phyloP scores from a whole-genome alignment of 1,140 invertebrate genomes.

The Macrosteles quadrilineatus region DNA sequence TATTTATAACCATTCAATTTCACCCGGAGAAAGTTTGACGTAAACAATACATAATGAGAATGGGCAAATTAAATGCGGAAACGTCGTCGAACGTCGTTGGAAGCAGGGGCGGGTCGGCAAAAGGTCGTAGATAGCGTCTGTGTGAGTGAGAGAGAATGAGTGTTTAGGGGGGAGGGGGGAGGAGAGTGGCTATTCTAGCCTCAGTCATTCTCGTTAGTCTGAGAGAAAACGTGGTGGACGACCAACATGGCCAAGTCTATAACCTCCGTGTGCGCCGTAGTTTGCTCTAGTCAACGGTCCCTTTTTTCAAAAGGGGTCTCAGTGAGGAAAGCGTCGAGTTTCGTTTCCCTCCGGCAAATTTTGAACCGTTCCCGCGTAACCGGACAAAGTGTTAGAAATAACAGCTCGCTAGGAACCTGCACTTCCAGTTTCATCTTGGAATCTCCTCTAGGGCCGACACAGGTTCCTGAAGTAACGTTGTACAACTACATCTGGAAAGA shows the following conservation, averaged over 20 bases:
- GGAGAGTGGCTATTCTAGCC: too few relatives aligned
- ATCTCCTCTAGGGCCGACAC: conserved; percentile 55
- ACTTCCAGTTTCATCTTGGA: conserved; percentile 29
- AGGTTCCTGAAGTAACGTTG: conserved; percentile 54
- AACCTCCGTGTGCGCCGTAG: not conserved
- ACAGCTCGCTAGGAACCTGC: not conserved
- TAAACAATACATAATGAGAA: too few relatives aligned
- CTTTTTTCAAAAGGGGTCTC: not conserved
- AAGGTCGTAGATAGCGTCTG: too few relatives aligned
- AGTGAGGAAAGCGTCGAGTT: not conserved
- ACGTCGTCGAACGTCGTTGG: too few relatives aligned
- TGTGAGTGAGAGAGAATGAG: too few relatives aligned
- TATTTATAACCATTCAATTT: too few relatives aligned
- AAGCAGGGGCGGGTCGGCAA: too few relatives aligned
- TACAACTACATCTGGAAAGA: conserved; percentile 57
- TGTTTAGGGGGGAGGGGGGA: too few relatives aligned
- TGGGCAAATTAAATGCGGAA: too few relatives aligned
- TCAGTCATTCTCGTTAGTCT: too few relatives aligned
- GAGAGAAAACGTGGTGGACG: too few relatives aligned
- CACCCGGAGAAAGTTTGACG: too few relatives aligned
- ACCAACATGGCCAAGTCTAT: conserved; percentile 3
- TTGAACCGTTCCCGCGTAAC: not conserved
- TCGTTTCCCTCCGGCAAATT: not conserved
- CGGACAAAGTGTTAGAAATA: not conserved
- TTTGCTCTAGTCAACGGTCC: not conserved